phyloP scores from a whole-genome alignment of 2,113 vertebrate genomes.

The Calidris pygmaea region DNA sequence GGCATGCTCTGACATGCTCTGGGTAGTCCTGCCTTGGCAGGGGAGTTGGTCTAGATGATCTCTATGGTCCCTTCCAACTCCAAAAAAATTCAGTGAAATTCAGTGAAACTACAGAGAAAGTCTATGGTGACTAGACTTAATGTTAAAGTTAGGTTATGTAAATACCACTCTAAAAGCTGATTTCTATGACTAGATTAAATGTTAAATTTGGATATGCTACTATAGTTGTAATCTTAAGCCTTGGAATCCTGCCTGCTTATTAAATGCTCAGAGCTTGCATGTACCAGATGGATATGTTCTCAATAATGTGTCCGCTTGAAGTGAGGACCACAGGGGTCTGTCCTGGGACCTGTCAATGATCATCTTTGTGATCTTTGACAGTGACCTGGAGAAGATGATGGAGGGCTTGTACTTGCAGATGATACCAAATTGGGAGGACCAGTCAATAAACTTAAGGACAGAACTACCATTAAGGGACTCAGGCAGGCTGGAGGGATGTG shows the following conservation, averaged over 20 bases:
- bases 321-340: not conserved
- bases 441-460: not conserved
- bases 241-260: not conserved
- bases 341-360: not conserved
- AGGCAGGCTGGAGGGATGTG: not conserved
- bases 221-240: not conserved
- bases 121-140: not conserved
- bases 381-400: not conserved
- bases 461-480: not conserved
- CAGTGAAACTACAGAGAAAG: not conserved
- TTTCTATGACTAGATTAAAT: not conserved
- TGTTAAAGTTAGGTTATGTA: not conserved
- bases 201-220: not conserved
- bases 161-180: not conserved
- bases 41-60: no score
- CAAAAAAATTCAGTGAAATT: no score
- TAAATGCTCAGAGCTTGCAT: not conserved
- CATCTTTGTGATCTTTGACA: not conserved
- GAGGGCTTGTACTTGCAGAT: not conserved
- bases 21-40: no score
- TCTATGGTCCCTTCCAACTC: no score
- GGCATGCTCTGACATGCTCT: no score
- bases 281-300: not conserved
- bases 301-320: not conserved
- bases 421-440: not conserved